A percentile compares a stretch with the other conserved stretches of the same genome.
These are phyloP conservation scores for Andrena bucephala DNA, from an alignment of 2,888 invertebrate species.

Conservation along the genomic window DNA sequence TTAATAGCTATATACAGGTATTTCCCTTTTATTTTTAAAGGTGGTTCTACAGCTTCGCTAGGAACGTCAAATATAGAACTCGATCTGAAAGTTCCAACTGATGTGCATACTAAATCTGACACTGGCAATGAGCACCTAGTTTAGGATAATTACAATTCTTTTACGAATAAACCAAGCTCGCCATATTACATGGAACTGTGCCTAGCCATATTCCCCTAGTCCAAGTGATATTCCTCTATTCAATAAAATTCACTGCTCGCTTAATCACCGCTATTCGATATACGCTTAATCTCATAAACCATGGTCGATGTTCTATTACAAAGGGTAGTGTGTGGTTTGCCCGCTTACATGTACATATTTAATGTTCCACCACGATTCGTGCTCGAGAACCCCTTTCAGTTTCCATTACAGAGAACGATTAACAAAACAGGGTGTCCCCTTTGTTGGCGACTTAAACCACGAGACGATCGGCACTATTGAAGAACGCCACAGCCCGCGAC, in stretches of 20 bases:
- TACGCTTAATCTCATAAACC: slow-evolving; percentile 22
- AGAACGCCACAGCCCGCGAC: slow-evolving; percentile 58
- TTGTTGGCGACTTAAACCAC: slow-evolving; percentile 72
- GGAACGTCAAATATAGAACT: no score
- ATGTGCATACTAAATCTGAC: no score
- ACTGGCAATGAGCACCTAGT: no score
- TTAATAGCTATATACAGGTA: no score
- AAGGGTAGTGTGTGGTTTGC: slow-evolving; percentile 35
- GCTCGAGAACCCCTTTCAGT: slow-evolving; percentile 72
- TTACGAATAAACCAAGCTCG: background rate
- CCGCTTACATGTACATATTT: slow-evolving; percentile 61
- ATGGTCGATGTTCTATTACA: slow-evolving; percentile 33
- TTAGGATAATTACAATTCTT: no score
- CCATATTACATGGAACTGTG: background rate
- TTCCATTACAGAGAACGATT: slow-evolving; percentile 70
- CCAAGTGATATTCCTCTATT: background rate
- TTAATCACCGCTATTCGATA: slow-evolving; percentile 21
- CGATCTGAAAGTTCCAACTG: no score
- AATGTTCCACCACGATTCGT: slow-evolving; percentile 65
- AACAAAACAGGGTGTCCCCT: slow-evolving; percentile 69
- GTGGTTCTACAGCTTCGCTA: no score
- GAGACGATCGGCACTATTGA: slow-evolving; percentile 62
- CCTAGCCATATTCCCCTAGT: background rate
- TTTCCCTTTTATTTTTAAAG: no score
- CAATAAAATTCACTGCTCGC: background rate